Conservation (phyloP, 1,140 invertebrate species). For the Drosophila leontia region DNA sequence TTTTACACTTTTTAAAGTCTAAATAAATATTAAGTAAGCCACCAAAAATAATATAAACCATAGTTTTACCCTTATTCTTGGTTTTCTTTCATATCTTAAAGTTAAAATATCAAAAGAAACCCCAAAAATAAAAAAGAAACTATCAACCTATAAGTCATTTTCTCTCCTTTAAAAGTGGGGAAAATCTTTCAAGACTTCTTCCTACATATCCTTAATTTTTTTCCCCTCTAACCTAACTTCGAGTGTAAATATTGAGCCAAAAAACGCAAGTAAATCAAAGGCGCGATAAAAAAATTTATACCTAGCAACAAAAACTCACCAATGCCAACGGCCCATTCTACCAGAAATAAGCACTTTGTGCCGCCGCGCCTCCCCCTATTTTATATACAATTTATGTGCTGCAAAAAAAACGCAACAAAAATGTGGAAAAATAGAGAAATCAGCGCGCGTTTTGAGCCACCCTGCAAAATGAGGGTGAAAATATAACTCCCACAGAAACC, state of each 20-base stretch:
- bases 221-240: neutral
- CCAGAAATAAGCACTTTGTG: constrained; percentile 8
- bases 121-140: neutral
- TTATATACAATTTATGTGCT: constrained; percentile 63
- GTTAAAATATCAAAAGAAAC: neutral
- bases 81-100: neutral
- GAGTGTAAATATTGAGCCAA: constrained; percentile 43
- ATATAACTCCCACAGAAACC: constrained; percentile 67
- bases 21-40: neutral
- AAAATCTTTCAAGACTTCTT: constrained; percentile 1
- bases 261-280: constrained; percentile 42
- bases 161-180: neutral
- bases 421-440: constrained; percentile 46
- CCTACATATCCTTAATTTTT: neutral
- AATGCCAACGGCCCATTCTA: constrained; percentile 47
- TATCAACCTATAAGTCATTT: neutral
- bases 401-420: constrained; percentile 25
- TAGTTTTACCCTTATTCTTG: neutral
- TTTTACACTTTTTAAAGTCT: neutral
- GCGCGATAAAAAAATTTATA: constrained; percentile 24
- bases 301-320: constrained; percentile 73
- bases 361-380: constrained; percentile 23
- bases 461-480: constrained; percentile 70
- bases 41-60: neutral
- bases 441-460: constrained; percentile 51